Evolutionary conservation across 2,797 vertebrate species (phyloP).

Genomic region (Hippoglossus hippoglossus): DNA sequence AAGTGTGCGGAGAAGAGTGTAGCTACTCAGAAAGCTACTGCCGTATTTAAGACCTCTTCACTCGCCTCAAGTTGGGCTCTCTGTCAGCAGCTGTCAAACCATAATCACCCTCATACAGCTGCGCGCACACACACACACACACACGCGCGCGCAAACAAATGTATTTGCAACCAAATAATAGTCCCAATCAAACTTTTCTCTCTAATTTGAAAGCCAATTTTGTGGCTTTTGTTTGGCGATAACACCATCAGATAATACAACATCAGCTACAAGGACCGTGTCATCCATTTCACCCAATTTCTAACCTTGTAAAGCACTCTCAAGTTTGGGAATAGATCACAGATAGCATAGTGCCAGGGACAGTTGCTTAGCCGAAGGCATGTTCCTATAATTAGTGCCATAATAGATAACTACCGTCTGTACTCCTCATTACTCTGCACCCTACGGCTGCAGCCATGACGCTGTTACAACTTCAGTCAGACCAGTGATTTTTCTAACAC

Average conservation of each 20-base stretch:
- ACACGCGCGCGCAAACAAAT: slow-evolving; percentile 15
- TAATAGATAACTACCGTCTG: slow-evolving; percentile 70
- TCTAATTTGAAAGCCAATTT: slow-evolving; percentile 51
- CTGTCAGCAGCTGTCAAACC: slow-evolving; percentile 67
- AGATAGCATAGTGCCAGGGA: slow-evolving; percentile 56
- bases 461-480: slow-evolving; percentile 68
- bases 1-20: slow-evolving; percentile 48
- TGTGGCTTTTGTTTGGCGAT: slow-evolving; percentile 55
- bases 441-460: slow-evolving; percentile 59
- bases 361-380: slow-evolving; percentile 73
- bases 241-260: slow-evolving; percentile 40
- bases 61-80: slow-evolving; percentile 59
- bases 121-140: slow-evolving; percentile 15
- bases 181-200: slow-evolving; percentile 56
- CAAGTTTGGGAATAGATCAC: slow-evolving; percentile 62
- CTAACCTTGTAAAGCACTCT: slow-evolving; percentile 56
- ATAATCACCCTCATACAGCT: slow-evolving; percentile 61
- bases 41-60: slow-evolving; percentile 74
- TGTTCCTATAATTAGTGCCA: slow-evolving; percentile 74
- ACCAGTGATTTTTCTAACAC: slow-evolving; percentile 55
- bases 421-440: slow-evolving; percentile 63
- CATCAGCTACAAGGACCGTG: slow-evolving; percentile 41
- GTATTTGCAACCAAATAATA: slow-evolving; percentile 44
- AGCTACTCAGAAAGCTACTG: slow-evolving; percentile 65
- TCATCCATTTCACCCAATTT: slow-evolving; percentile 27